Base-by-base conservation (phyloP, 92 coral and sea anemone species). In the Diadumene lineata region DNA sequence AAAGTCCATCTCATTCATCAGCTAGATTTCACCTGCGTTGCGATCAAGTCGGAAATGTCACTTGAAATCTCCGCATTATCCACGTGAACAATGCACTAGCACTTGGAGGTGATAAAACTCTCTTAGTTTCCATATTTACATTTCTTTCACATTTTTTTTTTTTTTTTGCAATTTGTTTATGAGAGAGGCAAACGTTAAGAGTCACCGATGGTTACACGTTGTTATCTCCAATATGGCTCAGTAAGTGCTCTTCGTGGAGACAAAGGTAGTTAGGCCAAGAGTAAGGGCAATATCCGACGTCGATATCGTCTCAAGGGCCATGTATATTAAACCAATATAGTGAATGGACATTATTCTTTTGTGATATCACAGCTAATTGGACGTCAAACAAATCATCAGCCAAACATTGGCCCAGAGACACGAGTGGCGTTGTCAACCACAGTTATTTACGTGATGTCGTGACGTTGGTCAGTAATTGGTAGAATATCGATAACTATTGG, bases 281-380 rank as follows among this genome's bases (percentile, higher is more conserved):
- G 46, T 60, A 56, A 29, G 24, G 51, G 31, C 77, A 72, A 72
- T 56, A 72, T 72, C 77, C 77, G 56, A 28, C 51, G 64, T 31
- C 66, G 66, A 72, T 72, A 72, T 72, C 53, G 77, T 50, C 62
- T 72, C 77, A 56, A 72, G 77, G 34, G 77, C 60, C 70, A 44
- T 74, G 70, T 44, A 63, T 74, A 74, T 74, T 60, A 61, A 74
- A 74, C 70, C 79, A 74, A 74, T 74, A 74, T 74, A 38, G 46
- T 61, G 70, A 74, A 60, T 74, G 61, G 60, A 33, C 69, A 74
- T 74, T 60, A 62, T 61, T 60, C 79, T 72, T 72, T 72, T 72
- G 77, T 72, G 51, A 72, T 72, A 72, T 72, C 77, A 72, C 53
- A 56, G 66, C 79, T 74, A 74, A 74, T 74, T 74, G 61, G 32